phyloP scores from a whole-genome alignment of 2,888 invertebrate genomes.

The Cheilosia impressa region DNA sequence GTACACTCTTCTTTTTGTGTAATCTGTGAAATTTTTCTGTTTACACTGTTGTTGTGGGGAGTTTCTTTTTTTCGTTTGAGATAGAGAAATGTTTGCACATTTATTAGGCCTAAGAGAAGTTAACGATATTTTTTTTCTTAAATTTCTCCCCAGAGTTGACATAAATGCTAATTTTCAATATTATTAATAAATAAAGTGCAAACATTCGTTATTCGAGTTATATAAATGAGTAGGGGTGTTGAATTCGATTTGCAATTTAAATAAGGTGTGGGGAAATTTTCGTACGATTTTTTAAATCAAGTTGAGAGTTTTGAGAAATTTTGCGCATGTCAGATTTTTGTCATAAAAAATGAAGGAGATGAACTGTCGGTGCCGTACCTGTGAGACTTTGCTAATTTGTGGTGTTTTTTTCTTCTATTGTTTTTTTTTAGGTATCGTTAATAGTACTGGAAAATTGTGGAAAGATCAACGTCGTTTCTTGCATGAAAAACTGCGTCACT shows the following conservation, averaged over 20 bases:
- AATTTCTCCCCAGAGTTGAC: slow-evolving; percentile 38
- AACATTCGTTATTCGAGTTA: slow-evolving; percentile 15
- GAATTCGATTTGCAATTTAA: background rate
- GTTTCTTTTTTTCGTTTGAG: slow-evolving; percentile 36
- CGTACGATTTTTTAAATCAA: background rate
- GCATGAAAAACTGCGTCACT: slow-evolving; percentile 92
- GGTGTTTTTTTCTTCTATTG: slow-evolving; percentile 1
- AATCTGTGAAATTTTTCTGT: slow-evolving; percentile 10
- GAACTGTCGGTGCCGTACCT: background rate
- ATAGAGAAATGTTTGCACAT: slow-evolving; percentile 52
- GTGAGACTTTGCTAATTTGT: background rate
- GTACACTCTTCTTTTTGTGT: background rate
- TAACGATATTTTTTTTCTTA: background rate
- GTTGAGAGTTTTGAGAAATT: no score
- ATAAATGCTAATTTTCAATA: slow-evolving; percentile 46
- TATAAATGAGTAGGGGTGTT: slow-evolving; percentile 2
- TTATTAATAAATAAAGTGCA: slow-evolving; percentile 22
- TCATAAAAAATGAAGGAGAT: background rate
- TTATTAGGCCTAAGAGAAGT: slow-evolving; percentile 41
- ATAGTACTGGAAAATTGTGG: slow-evolving; percentile 95
- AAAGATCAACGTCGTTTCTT: slow-evolving; percentile 94
- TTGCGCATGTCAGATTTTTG: no score
- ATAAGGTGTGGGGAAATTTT: background rate
- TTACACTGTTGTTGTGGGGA: slow-evolving; percentile 8
- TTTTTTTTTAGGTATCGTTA: slow-evolving; percentile 88